Percentiles rank a stretch among this genome's conserved stretches.
These are phyloP conservation scores for Petromus typicus DNA, from an alignment of 2,113 vertebrate genomes.

Conservation along the genomic window DNA sequence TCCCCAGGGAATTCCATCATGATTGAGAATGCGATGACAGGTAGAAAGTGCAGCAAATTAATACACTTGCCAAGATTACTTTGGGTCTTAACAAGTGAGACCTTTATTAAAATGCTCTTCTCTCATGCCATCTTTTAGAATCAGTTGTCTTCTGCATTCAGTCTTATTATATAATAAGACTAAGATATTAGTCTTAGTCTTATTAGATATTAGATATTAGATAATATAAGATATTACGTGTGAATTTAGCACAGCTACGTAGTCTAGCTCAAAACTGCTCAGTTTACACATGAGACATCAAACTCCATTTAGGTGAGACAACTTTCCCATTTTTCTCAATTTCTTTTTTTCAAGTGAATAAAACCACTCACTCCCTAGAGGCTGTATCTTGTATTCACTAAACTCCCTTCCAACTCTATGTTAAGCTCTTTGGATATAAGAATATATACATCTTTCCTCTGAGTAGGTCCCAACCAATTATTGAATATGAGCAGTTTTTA, in stretches of 20 bases:
- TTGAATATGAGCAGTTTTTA: background rate
- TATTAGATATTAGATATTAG: too few relatives aligned
- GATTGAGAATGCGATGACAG: background rate
- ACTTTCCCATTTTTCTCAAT: background rate
- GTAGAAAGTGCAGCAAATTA: constrained; percentile 28
- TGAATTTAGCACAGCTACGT: background rate
- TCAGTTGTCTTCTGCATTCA: constrained; percentile 18
- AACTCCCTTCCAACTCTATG: background rate
- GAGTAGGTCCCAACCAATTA: background rate
- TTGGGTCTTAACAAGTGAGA: constrained; percentile 18
- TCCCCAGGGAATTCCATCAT: constrained; percentile 24
- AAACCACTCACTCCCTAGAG: background rate
- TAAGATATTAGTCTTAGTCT: too few relatives aligned
- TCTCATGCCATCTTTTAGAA: background rate
- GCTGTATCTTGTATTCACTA: background rate
- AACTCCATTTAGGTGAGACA: background rate
- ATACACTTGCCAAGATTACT: background rate
- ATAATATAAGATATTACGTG: background rate
- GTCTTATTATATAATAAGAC: background rate
- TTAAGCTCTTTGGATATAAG: background rate
- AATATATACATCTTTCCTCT: background rate
- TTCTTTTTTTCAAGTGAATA: constrained; percentile 9
- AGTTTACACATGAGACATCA: constrained; percentile 11
- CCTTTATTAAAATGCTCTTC: constrained; percentile 19
- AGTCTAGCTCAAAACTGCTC: background rate